Base-by-base conservation (phyloP, 2,797 vertebrate species). In the Arctocebus calabarensis region DNA sequence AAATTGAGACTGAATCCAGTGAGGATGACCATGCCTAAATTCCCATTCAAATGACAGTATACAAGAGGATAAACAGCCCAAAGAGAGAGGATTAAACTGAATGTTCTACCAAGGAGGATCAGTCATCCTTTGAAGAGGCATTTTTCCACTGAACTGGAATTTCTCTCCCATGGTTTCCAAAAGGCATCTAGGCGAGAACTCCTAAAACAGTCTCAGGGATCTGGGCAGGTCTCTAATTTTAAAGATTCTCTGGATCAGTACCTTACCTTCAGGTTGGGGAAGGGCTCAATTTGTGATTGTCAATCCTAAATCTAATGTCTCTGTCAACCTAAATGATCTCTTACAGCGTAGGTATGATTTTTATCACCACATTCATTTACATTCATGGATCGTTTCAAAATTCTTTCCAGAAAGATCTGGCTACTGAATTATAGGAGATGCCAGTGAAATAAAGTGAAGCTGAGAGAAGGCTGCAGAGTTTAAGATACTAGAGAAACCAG, bases 11-110 rank as follows among this genome's bases (percentile, higher is more conserved):
- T 70, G 29, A 64, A 2, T 12, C 37, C 48, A n/a, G 13, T 85
- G 66, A 94, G 14, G 25, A 84, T 86, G 43, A 94, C 14, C 32
- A 70, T 84, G 59, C 27, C 45, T 52, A 95, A 61, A 14, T 94
- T 94, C 57, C 92, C 25, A 91, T 64, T 12, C 74, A 84, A 48
- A 92, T 96, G 29, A 90, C 8, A 64, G 79, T 32, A 48, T 84
- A 77, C 14, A 77, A 87, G 45, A 94, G 9, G 8, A 90, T n/a
- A 48, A 94, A 77, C 25, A 97, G 66, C 25, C n/a, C 37, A n/a
- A 96, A 94, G 23, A 94, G 32, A 37, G 11, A 23, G 7, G 1
- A 23, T 22, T 91, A 77, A 93, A 59, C 37, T 91, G 70, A 91
- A 89, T 23, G 61, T 74, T 78, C 77, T 37, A 25, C 29, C 61